Evolutionary conservation across 2,888 invertebrate species (phyloP).

Genomic region (Cylloceria caligata): DNA sequence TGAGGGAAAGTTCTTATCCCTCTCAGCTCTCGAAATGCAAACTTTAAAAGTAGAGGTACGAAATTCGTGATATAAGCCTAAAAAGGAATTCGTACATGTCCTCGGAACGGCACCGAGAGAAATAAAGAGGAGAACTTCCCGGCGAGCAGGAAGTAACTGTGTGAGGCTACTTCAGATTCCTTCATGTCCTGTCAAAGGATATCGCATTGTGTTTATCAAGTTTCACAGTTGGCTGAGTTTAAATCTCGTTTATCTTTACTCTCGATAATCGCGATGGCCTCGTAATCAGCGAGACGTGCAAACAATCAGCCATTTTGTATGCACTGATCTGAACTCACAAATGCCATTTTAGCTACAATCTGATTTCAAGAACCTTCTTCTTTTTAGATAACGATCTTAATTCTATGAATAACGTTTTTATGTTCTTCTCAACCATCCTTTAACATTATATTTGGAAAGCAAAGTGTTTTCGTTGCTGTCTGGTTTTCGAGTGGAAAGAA

Average conservation of each 20-base stretch:
- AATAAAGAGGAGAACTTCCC: not conserved
- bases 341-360: not conserved
- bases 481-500: too few relatives aligned
- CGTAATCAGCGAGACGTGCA: slow-evolving; percentile 32
- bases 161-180: not conserved
- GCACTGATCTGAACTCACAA: not conserved
- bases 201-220: slow-evolving; percentile 30
- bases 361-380: not conserved
- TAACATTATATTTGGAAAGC: not conserved
- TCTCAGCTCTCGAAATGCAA: too few relatives aligned
- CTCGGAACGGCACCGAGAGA: not conserved
- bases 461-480: too few relatives aligned
- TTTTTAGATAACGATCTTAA: not conserved
- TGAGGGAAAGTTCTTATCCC: slow-evolving; percentile 33
- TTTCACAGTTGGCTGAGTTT: slow-evolving; percentile 37
- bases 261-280: slow-evolving; percentile 47
- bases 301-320: not conserved
- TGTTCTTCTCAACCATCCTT: not conserved
- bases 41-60: not conserved
- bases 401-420: not conserved
- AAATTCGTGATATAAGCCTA: not conserved
- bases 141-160: not conserved
- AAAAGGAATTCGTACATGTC: not conserved
- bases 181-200: slow-evolving; percentile 5
- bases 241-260: slow-evolving; percentile 38